A percentile compares a stretch with the other conserved stretches of the same genome.
These are phyloP conservation scores for Corythornis madagascariensis DNA, from an alignment of 2,113 vertebrate genomes.

Conservation along the genomic window DNA sequence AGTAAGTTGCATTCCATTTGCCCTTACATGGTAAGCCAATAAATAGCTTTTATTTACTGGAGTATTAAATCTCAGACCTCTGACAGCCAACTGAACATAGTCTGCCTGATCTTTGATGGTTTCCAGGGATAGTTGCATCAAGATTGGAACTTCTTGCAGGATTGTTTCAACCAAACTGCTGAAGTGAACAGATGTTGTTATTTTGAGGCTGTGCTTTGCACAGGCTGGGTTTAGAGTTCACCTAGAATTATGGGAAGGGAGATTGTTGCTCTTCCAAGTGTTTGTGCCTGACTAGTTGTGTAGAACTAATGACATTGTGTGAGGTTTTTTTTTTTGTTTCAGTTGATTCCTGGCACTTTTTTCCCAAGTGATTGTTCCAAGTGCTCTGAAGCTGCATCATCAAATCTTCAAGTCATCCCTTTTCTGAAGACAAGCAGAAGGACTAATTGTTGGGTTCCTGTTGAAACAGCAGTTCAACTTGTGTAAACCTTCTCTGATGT, in stretches of 20 bases:
- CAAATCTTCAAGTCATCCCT: not conserved
- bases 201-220: not conserved
- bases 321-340: not conserved
- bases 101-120: not conserved
- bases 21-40: not conserved
- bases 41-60: constrained; percentile 32
- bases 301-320: not conserved
- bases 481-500: constrained; percentile 39
- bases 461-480: not conserved
- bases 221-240: not conserved
- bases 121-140: not conserved
- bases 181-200: accelerated
- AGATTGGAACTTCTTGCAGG: not conserved
- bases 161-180: not conserved
- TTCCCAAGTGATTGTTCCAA: constrained; percentile 29
- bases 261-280: not conserved
- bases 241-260: not conserved
- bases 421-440: constrained; percentile 6
- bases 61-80: not conserved
- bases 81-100: not conserved
- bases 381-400: constrained; percentile 5
- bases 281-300: not conserved
- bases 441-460: not conserved
- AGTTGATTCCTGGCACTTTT: constrained; percentile 74
- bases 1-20: not conserved